These are phyloP conservation scores for Beris chalybata DNA, from an alignment of 2,888 invertebrate genomes.

Conservation along the genomic window DNA sequence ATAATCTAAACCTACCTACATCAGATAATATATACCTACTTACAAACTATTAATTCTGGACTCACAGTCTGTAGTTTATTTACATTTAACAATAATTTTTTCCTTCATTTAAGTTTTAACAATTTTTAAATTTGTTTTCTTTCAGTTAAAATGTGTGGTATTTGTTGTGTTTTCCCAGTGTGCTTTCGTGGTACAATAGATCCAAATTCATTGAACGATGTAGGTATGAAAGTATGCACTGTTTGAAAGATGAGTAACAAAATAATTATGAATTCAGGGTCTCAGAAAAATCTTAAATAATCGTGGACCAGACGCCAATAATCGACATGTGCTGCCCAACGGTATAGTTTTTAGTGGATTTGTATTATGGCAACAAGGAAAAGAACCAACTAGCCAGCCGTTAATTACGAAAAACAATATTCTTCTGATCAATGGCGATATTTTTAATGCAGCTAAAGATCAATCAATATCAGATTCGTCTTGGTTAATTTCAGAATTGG, in stretches of 20 bases:
- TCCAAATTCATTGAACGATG: background rate
- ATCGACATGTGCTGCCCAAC: constrained; percentile 21
- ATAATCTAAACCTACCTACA: no score
- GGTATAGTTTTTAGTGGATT: constrained; percentile 53
- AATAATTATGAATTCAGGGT: background rate
- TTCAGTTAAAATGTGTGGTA: constrained; percentile 19
- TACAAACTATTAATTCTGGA: no score
- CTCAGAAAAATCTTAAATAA: constrained; percentile 38
- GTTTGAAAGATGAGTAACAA: constrained; percentile 1
- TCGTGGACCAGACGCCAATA: constrained; percentile 43
- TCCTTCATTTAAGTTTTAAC: no score
- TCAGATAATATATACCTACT: no score
- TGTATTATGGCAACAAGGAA: constrained; percentile 87
- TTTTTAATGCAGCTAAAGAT: constrained; percentile 64
- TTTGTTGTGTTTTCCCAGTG: constrained; percentile 17
- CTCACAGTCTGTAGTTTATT: no score
- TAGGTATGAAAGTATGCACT: background rate
- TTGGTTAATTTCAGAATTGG: constrained; percentile 57
- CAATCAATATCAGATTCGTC: constrained; percentile 59
- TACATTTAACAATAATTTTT: no score
- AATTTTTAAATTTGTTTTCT: background rate
- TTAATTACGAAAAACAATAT: constrained; percentile 62
- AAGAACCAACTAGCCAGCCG: constrained; percentile 68
- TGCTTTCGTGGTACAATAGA: background rate
- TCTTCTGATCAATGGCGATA: constrained; percentile 88